phyloP scores from a whole-genome alignment of 2,797 vertebrate species.

The Gymnoscopelus microlampas region DNA sequence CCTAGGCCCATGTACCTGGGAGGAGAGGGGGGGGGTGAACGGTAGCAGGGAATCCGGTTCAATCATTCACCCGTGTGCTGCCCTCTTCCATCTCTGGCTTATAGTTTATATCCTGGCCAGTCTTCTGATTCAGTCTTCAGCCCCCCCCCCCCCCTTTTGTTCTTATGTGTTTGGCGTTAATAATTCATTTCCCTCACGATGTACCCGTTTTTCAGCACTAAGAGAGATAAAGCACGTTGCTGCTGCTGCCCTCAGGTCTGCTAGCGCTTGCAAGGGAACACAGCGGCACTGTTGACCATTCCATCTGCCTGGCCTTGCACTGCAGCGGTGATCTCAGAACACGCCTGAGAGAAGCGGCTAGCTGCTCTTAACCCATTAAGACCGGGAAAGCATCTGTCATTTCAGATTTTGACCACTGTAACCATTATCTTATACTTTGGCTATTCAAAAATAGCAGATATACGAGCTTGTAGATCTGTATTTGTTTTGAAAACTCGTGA shows the following conservation, averaged over 20 bases:
- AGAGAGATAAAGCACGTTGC: constrained; percentile 73
- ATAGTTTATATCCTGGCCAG: constrained; percentile 15
- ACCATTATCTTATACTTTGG: no score
- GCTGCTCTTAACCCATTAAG: no score
- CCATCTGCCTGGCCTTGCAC: constrained; percentile 56
- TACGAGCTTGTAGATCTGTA: no score
- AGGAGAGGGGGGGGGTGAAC: background rate
- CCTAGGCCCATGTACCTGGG: background rate
- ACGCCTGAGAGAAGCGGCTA: constrained; percentile 66
- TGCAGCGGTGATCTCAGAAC: constrained; percentile 60
- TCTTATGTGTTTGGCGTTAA: constrained; percentile 65
- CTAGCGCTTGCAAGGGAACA: constrained; percentile 46
- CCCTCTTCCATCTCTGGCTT: constrained; percentile 31
- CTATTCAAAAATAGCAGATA: no score
- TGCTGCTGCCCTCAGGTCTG: constrained; percentile 47
- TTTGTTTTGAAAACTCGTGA: no score
- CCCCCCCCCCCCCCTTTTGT: constrained; percentile 43
- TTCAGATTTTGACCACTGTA: no score
- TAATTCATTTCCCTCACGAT: constrained; percentile 73
- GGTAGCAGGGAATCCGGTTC: constrained; percentile 22
- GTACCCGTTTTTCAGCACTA: constrained; percentile 55
- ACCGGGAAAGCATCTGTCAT: no score
- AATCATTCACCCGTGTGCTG: constrained; percentile 37
- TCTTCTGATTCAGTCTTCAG: constrained; percentile 22
- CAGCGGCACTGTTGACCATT: constrained; percentile 66